Base-by-base conservation (phyloP, 1,140 invertebrate species). In the Trichonephila inaurata region DNA sequence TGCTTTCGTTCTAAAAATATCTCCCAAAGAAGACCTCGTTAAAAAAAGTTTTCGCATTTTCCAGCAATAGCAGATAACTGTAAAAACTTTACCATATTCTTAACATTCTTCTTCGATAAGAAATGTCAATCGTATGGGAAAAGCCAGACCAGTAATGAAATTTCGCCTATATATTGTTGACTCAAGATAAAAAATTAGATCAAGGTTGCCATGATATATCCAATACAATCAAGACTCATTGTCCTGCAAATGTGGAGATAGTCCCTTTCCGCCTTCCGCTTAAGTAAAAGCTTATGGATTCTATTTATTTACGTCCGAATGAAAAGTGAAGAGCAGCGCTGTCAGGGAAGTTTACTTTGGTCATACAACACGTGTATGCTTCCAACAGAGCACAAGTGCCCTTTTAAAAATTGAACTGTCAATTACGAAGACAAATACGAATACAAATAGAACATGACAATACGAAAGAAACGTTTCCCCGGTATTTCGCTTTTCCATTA, bases 281-380 rank as follows among this genome's bases (percentile, higher is more conserved):
- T 92, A 92, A 92, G 91, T 92, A 92, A 92, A 92, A 87, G 91
- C 91, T 92, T 92, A 77, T 92, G 85, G 91, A 92, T 92, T 83
- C 62, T 92, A 87, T 92, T 92, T 87, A 92, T 62, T 87, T 72
- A 66, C 83, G 58, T 92, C 62, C 62, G 8, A 92, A 86, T 61
- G 40, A 51, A 92, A 92, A 87, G 82, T 72, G 82, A 87, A 92
- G 66, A 87, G 62, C 28, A 61, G 82, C 28, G 24, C 91, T 92
- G 91, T 92, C 91, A 92, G 44, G 44, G 62, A 87, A 92, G 82
- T 92, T 92, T 87, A 87, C 83, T 92, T 92, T 87, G 44, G 83
- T 87, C 62, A 92, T 92, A 87, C 51, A 92, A 92, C 83, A 92
- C 91, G 64, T 87, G 83, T 77, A 92, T 60, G 82, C 83, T 61